Evolutionary conservation across 2,888 invertebrate species (phyloP), one percentile per base, ranked within the genome.

Genomic region (Dicyrtomina minuta): DNA sequence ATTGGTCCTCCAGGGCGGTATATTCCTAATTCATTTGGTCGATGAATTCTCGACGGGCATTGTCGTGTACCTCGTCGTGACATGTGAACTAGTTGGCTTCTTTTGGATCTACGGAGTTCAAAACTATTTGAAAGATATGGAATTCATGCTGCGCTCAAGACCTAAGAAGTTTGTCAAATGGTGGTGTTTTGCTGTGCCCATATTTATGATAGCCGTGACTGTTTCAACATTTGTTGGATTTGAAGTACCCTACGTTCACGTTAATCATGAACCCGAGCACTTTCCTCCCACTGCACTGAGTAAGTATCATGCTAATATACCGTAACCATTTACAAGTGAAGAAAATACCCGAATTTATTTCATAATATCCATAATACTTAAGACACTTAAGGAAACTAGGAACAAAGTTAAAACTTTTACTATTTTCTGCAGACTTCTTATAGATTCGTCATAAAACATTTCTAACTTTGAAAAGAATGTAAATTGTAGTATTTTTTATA

Each of bases 91-190:
- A 6, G 17, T 68, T 12, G 68, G 61, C 6, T 13, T 68, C 4
- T 51, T 46, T 15, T 68, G 60, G 53, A 24, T 68, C 13, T 68
- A 68, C 27, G 68, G 68, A 15, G 51, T 68, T n/a, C 15, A 68
- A n/a, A 61, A 51, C 33, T 61, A 51, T 13, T 17, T 68, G 1
- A 22, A 33, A 12, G 68, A 68, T 24, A 53, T 68, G 33, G 39
- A 53, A 15, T 68, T 68, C 22, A 61, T 61, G 60, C n/a, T 39
- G 1, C 39, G 53, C 20, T n/a, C 53, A 8, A 65, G 53, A 10
- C 12, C 20, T n/a, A 2, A 17, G 5, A 6, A 22, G 24, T 3
- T 26, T 15, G n/a, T 22, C 26, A 1, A 43, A 26, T 5, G 8
- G 2, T 61, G 61, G 61, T 43, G 61, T 27, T 61, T 46, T 17